Percentiles rank a stretch among this genome's conserved stretches.
Evolutionary conservation across 1,140 invertebrate species (phyloP).

Genomic region (Littorina saxatilis): DNA sequence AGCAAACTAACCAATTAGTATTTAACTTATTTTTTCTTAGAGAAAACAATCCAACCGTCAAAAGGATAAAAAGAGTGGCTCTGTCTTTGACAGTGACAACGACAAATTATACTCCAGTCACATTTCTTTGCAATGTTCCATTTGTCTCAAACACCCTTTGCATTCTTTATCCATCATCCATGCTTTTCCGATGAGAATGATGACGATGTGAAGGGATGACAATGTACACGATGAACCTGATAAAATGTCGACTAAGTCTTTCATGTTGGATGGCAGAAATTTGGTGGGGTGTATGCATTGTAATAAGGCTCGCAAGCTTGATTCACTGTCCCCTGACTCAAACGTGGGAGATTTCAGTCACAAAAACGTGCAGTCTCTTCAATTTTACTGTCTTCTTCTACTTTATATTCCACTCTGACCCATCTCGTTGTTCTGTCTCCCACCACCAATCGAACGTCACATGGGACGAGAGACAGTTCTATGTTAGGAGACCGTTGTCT

Average conservation of each 20-base stretch:
- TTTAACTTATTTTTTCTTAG: too few species aligned
- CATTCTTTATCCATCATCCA: background rate
- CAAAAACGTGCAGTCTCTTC: too few species aligned
- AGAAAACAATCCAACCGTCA: too few species aligned
- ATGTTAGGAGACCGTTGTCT: constrained; percentile 34
- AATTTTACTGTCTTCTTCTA: constrained; percentile 8
- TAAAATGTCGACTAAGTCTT: background rate
- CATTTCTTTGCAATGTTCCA: too few species aligned
- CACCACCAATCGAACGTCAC: constrained; percentile 11
- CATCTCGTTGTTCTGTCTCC: constrained; percentile 23
- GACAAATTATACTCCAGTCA: too few species aligned
- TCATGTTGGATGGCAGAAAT: constrained; percentile 1
- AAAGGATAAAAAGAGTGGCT: too few species aligned
- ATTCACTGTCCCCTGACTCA: too few species aligned
- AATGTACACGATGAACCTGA: background rate
- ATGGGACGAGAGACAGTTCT: constrained; percentile 18
- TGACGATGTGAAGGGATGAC: background rate
- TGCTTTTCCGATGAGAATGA: background rate
- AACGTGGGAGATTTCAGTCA: too few species aligned
- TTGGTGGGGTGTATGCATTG: constrained; percentile 7
- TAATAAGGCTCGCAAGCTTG: constrained; percentile 3
- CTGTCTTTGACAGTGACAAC: too few species aligned
- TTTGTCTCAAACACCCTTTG: too few species aligned
- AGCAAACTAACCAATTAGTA: too few species aligned
- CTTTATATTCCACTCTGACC: constrained; percentile 1